phyloP scores from a whole-genome alignment of 2,797 vertebrate genomes.

The Clamator glandarius region DNA sequence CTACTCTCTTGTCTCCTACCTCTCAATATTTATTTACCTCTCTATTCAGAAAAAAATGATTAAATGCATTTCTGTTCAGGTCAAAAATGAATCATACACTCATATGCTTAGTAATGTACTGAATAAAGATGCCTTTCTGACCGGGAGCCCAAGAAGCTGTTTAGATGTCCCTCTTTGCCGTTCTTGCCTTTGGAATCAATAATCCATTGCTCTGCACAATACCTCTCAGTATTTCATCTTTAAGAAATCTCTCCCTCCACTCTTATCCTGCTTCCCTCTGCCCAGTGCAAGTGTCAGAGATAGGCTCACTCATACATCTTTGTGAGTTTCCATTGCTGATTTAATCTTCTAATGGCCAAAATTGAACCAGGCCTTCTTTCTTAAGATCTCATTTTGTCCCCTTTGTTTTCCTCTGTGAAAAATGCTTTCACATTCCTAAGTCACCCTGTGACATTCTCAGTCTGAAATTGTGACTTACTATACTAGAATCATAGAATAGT shows the following conservation, averaged over 20 bases:
- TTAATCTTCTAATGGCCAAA: neutral
- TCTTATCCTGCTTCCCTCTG: neutral
- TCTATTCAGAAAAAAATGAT: slow-evolving; percentile 13
- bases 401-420: neutral
- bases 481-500: neutral
- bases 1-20: neutral
- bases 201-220: neutral
- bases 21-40: neutral
- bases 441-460: neutral
- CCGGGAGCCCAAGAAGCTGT: neutral
- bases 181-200: slow-evolving; percentile 9
- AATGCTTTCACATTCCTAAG: neutral
- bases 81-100: neutral
- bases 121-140: neutral
- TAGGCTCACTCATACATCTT: neutral
- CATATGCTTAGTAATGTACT: neutral
- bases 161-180: neutral
- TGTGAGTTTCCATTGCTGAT: neutral
- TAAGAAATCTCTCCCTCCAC: neutral
- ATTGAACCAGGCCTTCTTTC: neutral
- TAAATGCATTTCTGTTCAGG: neutral
- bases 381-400: neutral
- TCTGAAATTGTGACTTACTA: neutral
- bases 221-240: neutral
- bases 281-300: neutral